Evolutionary conservation across 2,113 vertebrate species (phyloP), one percentile per base, ranked within the genome.

Genomic region (Scophthalmus maximus): DNA sequence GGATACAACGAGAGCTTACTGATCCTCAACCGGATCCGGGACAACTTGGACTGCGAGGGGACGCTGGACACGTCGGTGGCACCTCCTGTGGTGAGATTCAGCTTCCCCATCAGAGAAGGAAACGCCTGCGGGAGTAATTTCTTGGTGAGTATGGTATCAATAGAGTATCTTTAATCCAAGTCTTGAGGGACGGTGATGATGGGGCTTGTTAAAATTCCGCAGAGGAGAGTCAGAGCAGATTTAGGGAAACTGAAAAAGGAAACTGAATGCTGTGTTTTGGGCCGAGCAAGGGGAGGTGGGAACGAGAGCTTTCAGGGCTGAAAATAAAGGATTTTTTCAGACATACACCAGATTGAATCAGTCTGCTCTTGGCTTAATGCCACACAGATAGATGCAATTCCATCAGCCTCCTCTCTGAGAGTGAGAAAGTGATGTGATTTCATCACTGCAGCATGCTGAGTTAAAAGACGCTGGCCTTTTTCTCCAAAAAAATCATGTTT

Each of bases 1-100:
- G 91, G 92, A 55, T 94, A 92, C 82, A 93, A 93, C 8, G 83
- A 72, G 22, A 90, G 82, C 22, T 67, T 92, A 50, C 81, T 93
- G 73, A 85, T 87, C 34, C 58, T 93, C 38, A 94, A 94, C 69
- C 63, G 29, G 30, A 73, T 86, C 10, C 1, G 6, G 11, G 40
- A 47, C 46, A 67, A 87, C 6, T 11, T 52, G 7, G 20, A 46
- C 55, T 92, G 91, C 68, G 44, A 60, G 34, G 92, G 90, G 27
- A 86, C 11, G 1, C 62, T 93, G 76, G 90, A 93, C 67, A 52
- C 61, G 46, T 78, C 61, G 0, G 87, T 82, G 23, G 23, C 17
- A 0, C 90, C 82, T n/a, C 91, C 91, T 5, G 82, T 93, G 14
- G 63, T 92, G 44, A 91, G 76, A 53, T 93, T 91, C 78, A 71